phyloP scores from a whole-genome alignment of 1,140 invertebrate genomes.

The Drusus annulatus region DNA sequence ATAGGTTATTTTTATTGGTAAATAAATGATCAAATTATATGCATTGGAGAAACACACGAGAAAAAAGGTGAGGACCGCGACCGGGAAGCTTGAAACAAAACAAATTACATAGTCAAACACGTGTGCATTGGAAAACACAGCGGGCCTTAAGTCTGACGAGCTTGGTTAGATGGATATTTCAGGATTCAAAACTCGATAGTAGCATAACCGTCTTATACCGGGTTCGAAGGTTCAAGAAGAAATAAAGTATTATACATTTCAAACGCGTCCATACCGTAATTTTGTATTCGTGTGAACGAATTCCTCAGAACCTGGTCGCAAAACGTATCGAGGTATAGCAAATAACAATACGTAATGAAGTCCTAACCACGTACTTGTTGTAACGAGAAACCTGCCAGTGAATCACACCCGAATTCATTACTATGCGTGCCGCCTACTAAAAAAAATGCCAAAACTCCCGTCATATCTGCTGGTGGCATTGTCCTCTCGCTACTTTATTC shows the following conservation, averaged over 20 bases:
- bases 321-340: background rate
- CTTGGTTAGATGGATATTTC: too few relatives aligned
- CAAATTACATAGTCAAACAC: too few relatives aligned
- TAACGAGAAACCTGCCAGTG: slow-evolving; percentile 26
- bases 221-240: background rate
- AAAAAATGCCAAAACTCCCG: slow-evolving; percentile 25
- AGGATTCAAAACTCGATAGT: too few relatives aligned
- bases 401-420: slow-evolving; percentile 27
- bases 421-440: slow-evolving; percentile 27
- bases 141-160: too few relatives aligned
- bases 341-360: background rate
- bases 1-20: too few relatives aligned
- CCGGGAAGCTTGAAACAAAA: too few relatives aligned
- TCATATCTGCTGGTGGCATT: slow-evolving; percentile 18
- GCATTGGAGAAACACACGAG: too few relatives aligned
- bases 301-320: background rate
- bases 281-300: background rate
- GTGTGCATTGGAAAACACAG: too few relatives aligned
- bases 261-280: background rate
- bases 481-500: slow-evolving; percentile 14
- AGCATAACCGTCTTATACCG: too few relatives aligned
- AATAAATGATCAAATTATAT: too few relatives aligned
- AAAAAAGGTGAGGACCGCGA: too few relatives aligned
- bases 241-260: background rate
- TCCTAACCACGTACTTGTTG: background rate